Evolutionary conservation across 2,113 vertebrate species (phyloP).

Genomic region (Zosterops japonicus): DNA sequence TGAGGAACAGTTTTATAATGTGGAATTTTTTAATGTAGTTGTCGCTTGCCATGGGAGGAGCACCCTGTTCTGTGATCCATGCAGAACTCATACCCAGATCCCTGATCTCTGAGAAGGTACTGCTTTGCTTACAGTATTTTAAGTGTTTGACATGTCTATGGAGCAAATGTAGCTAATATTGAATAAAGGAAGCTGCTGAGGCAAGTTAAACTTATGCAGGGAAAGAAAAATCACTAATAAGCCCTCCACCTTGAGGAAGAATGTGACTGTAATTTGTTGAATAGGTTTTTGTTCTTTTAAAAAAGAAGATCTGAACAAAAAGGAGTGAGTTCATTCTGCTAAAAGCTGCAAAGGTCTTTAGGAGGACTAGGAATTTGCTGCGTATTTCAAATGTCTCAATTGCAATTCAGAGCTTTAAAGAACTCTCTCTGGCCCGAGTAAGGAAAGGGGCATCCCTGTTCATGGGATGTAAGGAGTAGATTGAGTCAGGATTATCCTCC

Average conservation of each 20-base stretch:
- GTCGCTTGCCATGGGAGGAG: not conserved
- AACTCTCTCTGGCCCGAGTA: not conserved
- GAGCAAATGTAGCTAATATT: not conserved
- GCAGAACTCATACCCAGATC: not conserved
- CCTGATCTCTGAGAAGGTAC: not conserved
- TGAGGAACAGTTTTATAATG: not conserved
- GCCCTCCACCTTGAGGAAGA: not conserved
- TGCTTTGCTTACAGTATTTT: not conserved
- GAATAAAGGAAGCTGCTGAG: not conserved
- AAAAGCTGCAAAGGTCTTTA: not conserved
- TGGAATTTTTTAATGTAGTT: not conserved
- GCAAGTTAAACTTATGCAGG: not conserved
- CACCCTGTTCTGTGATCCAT: not conserved
- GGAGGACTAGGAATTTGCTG: not conserved
- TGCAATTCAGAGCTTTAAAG: not conserved
- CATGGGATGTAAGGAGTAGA: not conserved
- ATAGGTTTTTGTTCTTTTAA: not conserved
- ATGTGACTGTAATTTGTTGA: not conserved
- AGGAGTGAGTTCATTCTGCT: not conserved
- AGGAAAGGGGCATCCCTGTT: not conserved
- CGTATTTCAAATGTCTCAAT: not conserved
- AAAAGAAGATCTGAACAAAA: not conserved
- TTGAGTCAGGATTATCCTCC: not conserved
- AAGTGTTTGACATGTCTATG: not conserved
- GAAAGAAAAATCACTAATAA: not conserved